Evolutionary conservation across 2,888 invertebrate species (phyloP).

Genomic region (Athalia cordata): DNA sequence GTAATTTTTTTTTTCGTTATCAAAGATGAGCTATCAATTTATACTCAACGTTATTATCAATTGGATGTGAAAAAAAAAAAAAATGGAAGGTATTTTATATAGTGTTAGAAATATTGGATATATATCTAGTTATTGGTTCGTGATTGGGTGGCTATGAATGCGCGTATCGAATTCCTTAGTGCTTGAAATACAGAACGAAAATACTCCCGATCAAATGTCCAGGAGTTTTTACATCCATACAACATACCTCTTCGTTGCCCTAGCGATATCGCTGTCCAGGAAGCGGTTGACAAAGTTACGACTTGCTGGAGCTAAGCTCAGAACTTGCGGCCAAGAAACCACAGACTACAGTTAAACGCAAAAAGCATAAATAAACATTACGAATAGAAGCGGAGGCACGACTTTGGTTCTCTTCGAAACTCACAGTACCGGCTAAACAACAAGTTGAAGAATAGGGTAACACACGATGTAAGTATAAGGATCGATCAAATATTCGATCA

Average conservation of each 20-base stretch:
- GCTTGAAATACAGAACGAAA: conserved; percentile 43
- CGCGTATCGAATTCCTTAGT: conserved; percentile 42
- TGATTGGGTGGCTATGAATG: conserved; percentile 33
- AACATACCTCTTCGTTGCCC: conserved; percentile 44
- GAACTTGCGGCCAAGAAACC: conserved; percentile 54
- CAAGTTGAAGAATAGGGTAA: background rate
- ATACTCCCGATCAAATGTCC: conserved; percentile 43
- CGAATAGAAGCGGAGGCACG: conserved; percentile 39
- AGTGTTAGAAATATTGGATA: conserved; percentile 16
- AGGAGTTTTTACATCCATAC: conserved; percentile 33
- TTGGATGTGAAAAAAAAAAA: background rate
- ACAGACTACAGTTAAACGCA: conserved; percentile 65
- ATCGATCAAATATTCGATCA: no score
- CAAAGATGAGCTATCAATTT: background rate
- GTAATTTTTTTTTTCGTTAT: no score
- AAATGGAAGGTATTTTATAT: background rate
- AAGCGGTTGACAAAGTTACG: conserved; percentile 48
- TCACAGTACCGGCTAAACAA: conserved; percentile 10
- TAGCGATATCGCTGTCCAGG: conserved; percentile 48
- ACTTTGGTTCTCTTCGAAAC: conserved; percentile 8
- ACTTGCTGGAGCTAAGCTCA: conserved; percentile 43
- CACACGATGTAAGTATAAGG: no score
- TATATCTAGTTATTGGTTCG: conserved; percentile 28
- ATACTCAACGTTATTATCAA: background rate
- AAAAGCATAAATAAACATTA: conserved; percentile 61